Evolutionary conservation across 2,113 vertebrate genomes (phyloP).

Genomic region (Poecilia latipinna): DNA sequence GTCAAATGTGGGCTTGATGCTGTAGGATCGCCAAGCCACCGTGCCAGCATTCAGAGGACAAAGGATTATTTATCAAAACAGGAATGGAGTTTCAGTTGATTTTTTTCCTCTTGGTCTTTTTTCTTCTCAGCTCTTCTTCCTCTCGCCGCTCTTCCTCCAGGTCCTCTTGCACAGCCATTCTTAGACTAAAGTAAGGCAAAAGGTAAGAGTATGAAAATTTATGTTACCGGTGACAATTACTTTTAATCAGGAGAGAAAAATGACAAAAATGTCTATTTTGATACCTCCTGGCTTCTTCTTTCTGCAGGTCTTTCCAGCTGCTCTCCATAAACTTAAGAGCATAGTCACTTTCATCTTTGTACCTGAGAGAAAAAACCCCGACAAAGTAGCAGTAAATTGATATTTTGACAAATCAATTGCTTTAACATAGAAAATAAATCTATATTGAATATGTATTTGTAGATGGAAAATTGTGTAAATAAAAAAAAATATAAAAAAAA

Average conservation of each 20-base stretch:
- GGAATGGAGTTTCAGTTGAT: constrained; percentile 64
- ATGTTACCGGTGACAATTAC: background rate
- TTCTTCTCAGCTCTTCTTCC: constrained; percentile 84
- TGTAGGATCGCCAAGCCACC: background rate
- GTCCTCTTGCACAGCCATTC: constrained; percentile 89
- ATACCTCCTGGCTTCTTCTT: constrained; percentile 96
- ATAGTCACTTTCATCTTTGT: constrained; percentile 98
- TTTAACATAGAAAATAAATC: too few relatives aligned
- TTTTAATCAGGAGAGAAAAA: background rate
- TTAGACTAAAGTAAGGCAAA: constrained; percentile 78
- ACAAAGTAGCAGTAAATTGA: background rate
- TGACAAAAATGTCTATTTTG: background rate
- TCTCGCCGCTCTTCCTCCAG: constrained; percentile 88
- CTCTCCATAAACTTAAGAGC: constrained; percentile 98
- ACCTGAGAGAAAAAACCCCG: constrained; percentile 74
- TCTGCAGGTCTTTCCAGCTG: constrained; percentile 95
- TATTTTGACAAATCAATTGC: background rate
- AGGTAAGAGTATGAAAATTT: constrained; percentile 24
- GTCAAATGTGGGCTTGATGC: constrained; percentile 20
- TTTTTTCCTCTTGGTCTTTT: constrained; percentile 84
- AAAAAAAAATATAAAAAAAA: too few relatives aligned
- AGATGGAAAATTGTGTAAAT: too few relatives aligned
- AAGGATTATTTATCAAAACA: background rate
- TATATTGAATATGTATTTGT: too few relatives aligned
- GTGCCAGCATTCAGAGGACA: constrained; percentile 2